phyloP scores from a whole-genome alignment of 2,888 invertebrate species.

The Scotopteryx bipunctaria region DNA sequence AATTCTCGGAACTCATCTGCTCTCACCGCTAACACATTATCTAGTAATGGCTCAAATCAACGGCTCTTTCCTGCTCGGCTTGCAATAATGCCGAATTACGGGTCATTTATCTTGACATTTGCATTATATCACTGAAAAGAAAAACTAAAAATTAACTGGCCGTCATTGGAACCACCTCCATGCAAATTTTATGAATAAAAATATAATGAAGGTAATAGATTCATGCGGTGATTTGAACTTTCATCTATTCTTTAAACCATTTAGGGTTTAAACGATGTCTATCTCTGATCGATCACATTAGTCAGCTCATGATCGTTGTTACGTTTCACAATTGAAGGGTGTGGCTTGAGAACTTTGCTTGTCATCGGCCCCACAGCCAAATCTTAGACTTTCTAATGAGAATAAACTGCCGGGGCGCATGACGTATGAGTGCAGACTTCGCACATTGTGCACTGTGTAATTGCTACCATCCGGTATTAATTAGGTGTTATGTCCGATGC shows the following conservation, averaged over 20 bases:
- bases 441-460: conserved; percentile 50
- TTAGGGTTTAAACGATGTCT: conserved; percentile 4
- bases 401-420: conserved; percentile 60
- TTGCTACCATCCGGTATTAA: conserved; percentile 52
- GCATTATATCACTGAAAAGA: conserved; percentile 2
- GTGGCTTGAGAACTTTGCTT: conserved; percentile 61
- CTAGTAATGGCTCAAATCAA: conserved; percentile 53
- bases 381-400: conserved; percentile 78
- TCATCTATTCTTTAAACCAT: too few relatives aligned
- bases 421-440: conserved; percentile 60
- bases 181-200: too few relatives aligned
- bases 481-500: conserved; percentile 51
- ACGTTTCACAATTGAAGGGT: conserved; percentile 62
- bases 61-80: conserved; percentile 63
- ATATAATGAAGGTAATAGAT: not conserved
- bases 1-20: conserved; percentile 55
- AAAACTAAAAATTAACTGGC: conserved; percentile 9
- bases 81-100: conserved; percentile 39
- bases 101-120: conserved; percentile 50
- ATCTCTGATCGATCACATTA: conserved; percentile 25
- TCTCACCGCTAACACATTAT: conserved; percentile 62
- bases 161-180: conserved; percentile 4
- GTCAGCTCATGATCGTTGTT: conserved; percentile 45
- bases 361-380: conserved; percentile 67
- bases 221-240: not conserved